Conservation (phyloP, 2,797 vertebrate species). For the Lacerta viridis region DNA sequence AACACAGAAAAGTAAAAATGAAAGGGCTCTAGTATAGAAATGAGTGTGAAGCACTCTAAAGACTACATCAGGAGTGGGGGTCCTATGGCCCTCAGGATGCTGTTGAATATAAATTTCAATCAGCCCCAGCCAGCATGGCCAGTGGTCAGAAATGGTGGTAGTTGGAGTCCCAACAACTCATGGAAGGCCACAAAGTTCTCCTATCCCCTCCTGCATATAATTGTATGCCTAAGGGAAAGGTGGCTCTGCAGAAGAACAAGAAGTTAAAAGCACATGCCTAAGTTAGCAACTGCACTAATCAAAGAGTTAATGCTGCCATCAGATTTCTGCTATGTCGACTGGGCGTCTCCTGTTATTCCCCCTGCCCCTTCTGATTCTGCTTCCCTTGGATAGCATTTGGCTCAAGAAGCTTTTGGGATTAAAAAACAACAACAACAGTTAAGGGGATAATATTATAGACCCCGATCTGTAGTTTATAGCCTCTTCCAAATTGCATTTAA, state of each 20-base stretch:
- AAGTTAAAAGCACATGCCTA: neutral
- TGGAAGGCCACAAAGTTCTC: no score
- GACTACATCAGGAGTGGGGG: no score
- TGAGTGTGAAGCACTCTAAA: neutral
- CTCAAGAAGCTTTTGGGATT: conserved; percentile 46
- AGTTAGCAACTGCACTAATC: neutral
- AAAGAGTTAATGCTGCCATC: neutral
- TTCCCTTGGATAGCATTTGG: neutral
- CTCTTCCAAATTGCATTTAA: no score
- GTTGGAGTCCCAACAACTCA: neutral
- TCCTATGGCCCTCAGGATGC: no score
- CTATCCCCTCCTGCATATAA: neutral
- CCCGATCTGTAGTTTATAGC: neutral
- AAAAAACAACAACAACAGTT: conserved; percentile 8
- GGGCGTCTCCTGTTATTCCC: neutral
- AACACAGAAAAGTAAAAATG: neutral
- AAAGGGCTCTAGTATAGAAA: neutral
- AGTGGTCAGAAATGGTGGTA: no score
- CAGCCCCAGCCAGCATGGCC: no score
- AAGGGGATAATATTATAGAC: neutral
- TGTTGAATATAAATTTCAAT: no score
- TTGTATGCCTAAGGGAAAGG: neutral
- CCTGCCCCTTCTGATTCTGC: neutral
- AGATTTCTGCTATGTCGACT: neutral
- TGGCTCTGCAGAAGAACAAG: neutral